Evolutionary conservation across 2,888 invertebrate genomes (phyloP), one percentile per base, ranked within the genome.

Genomic region (Nomada fucata): DNA sequence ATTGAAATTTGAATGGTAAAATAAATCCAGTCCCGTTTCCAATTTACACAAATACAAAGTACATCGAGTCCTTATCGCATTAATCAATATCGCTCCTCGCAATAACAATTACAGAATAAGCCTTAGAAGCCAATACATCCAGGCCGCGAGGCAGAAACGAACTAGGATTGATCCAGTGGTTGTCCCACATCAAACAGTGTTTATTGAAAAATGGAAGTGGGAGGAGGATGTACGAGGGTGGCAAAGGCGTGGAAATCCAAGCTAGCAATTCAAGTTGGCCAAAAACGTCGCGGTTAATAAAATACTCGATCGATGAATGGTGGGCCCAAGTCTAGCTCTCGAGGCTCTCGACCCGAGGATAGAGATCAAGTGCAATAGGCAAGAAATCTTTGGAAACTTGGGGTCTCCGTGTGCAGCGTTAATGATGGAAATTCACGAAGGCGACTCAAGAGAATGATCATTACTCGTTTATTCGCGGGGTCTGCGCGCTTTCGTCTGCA

Each of bases 291-390:
- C 23, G 20, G 53, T 82, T 83, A 75, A 78, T 76, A 75, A 78
- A 79, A 79, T 13, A 50, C 44, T 67, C 71, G 74, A 83, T 83
- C 83, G 83, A 82, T 83, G 75, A 64, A 29, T 29, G 47, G 69
- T 29, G 63, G 75, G 67, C 59, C 75, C 26, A 23, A 63, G 57
- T 57, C 47, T 23, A 15, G 23, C 29, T 42, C 61, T 20, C 29
- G 42, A n/a, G 36, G 52, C 15, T 60, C 60, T 70, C 50, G 55
- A 44, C 55, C 4, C 18, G 36, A n/a, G 53, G 53, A 50, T n/a
- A 52, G 67, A 67, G 71, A 79, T 70, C 47, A 65, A 81, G 47
- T 20, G 57, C 36, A 52, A 71, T 44, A 53, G 11, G 59, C 42
- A 55, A 70, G 67, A 63, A 73, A 42, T 36, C 55, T 44, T 61